Evolutionary conservation across 2,888 invertebrate genomes (phyloP), one percentile per base, ranked within the genome.

Genomic region (Taphrorychus bicolor): DNA sequence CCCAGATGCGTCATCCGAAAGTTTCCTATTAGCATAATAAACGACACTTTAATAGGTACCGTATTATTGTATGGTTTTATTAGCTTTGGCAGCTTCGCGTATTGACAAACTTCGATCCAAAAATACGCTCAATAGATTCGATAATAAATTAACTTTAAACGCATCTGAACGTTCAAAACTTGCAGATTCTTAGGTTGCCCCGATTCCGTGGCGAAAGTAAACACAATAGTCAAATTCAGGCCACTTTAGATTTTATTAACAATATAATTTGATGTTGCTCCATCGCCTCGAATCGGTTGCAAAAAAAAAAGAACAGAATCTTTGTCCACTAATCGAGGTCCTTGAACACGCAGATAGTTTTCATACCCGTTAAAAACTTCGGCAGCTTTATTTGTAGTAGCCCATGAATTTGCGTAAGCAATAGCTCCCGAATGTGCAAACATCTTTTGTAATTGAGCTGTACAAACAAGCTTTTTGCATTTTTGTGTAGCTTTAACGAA

Each of bases 391-490:
- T 32, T 32, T 3, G 1, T 11, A 32, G 2, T 32, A 32, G 32
- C 11, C 11, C n/a, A 32, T 32, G 9, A 9, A 32, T 32, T 32
- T 32, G 32, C 32, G 32, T 32, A 32, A 32, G 32, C 32, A 3
- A 11, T 1, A 11, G 32, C 32, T 11, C 24, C 32, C 42, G 54
- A 54, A 61, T 45, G 53, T 61, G 54, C 61, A 54, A 61, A 61
- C 54, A 61, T 53, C 53, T 61, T 61, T 54, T 61, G 61, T 61
- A 61, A 61, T 48, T 61, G 53, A 61, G 54, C 53, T 24, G 53
- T 42, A 61, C 54, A 61, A 61, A 54, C 45, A 61, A 42, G 61
- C 54, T 60, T 52, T 60, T 60, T 53, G 61, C 45, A 53, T 53
- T 61, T 22, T 61, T 53, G 54, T 54, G 24, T n/a, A 48, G 54